Base-by-base conservation (phyloP, 2,888 invertebrate genomes). In the Lasiommata megera region DNA sequence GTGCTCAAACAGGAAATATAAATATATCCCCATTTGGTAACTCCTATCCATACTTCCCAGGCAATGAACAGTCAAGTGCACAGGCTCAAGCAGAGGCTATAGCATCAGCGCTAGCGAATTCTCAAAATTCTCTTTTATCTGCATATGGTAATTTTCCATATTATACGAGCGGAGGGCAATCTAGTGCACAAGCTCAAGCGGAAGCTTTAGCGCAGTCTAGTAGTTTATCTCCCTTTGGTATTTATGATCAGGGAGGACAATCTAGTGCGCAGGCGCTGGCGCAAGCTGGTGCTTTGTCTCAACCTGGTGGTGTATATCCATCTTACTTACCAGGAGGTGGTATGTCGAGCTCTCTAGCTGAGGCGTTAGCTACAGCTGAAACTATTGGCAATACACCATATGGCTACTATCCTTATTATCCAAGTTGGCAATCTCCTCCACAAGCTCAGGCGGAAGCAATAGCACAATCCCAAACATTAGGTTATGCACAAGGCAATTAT, bases 11-110 rank as follows among this genome's bases (percentile, higher is more conserved):
- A 11, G 54, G 12, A 8, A 38, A n/a, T 16, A n/a, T 9, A 28
- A 38, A 12, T 28, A 1, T 28, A n/a, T 48, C 36, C 9, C 40
- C 50, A 36, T 44, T 12, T 36, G n/a, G 36, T 17, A 56, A 41
- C 37, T 41, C 18, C 9, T 53, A 43, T 44, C 54, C 44, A 11
- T 37, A 44, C 11, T 44, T 36, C 23, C 6, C 16, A 14, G 14
- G n/a, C 11, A 23, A 14, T 36, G 41, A 29, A 5, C 54, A 31
- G 17, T 34, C 56, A 6, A 58, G 37, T 46, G 46, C 37, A 11
- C 34, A 31, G 8, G 59, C 65, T 1, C 60, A 60, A 58, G 62
- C 66, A 9, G 50, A 60, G 31, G 58, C 60, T 31, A 1, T 54
- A 55, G n/a, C n/a, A n/a, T n/a, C n/a, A n/a, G n/a, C n/a, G n/a